Conservation (phyloP, 2,888 invertebrate species). For the Phrixothrix hirtus region DNA sequence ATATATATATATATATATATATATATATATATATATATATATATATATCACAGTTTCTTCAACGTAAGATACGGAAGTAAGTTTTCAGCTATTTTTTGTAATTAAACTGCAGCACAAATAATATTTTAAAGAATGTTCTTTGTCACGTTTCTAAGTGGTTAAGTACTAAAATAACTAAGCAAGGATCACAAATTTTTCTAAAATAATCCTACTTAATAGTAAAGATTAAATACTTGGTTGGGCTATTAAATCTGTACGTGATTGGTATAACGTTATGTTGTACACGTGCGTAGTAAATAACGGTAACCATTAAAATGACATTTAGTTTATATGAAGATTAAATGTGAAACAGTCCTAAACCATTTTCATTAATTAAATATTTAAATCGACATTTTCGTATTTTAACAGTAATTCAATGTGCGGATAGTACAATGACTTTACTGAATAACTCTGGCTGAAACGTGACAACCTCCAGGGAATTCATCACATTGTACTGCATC, state of each 20-base stretch:
- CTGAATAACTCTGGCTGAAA: conserved; percentile 39
- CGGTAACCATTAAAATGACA: background rate
- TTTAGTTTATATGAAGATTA: too few relatives aligned
- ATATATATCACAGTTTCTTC: too few relatives aligned
- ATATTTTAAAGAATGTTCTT: background rate
- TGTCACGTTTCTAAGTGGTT: background rate
- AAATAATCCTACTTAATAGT: conserved; percentile 21
- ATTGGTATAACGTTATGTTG: conserved; percentile 2
- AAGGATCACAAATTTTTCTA: conserved; percentile 7
- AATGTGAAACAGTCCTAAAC: background rate
- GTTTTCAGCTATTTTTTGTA: too few relatives aligned
- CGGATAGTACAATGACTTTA: conserved; percentile 52
- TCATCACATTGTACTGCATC: conserved; percentile 37
- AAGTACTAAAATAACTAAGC: background rate
- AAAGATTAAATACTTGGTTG: conserved; percentile 14
- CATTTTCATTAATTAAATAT: conserved; percentile 25
- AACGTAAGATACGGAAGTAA: too few relatives aligned
- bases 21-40: too few relatives aligned
- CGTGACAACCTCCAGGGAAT: conserved; percentile 48
- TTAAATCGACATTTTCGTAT: conserved; percentile 40
- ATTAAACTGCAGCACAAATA: too few relatives aligned
- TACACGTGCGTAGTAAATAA: background rate
- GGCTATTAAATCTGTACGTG: conserved; percentile 24
- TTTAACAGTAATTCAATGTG: conserved; percentile 52
- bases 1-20: too few relatives aligned